Base-by-base conservation (phyloP, 2,113 vertebrate genomes). In the Oryzias curvinotus region DNA sequence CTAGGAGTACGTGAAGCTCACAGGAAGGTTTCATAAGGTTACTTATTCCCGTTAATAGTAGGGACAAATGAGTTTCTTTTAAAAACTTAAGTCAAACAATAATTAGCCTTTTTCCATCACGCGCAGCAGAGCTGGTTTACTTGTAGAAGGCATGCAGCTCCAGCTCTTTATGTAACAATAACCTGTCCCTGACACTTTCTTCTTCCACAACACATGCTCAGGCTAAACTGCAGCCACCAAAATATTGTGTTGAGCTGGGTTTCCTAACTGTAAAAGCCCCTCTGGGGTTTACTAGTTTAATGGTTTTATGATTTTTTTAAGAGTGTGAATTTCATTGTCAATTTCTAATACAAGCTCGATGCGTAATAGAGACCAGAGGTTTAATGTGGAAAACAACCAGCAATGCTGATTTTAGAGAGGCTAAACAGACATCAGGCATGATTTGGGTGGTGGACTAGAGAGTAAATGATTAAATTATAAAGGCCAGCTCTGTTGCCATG, bases 221-320 rank as follows among this genome's bases (percentile, higher is more conserved):
- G 45, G 30, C 19, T 0, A 8, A 43, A 28, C 30, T 57, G 21
- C 14, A 49, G 30, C 17, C 23, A 49, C 28, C 13, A 49, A 26
- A 65, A 26, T 53, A 6, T 10, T 49, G 0, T n/a, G 16, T 23
- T 18, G 55, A 23, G 10, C 16, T 17, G n/a, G 54, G 43, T 21
- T 50, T 6, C 44, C 25, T 51, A 14, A 57, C 47, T 28, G 15
- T 57, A 57, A 57, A 65, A 57, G 21, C 12, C 41, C 26, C 41
- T 26, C 6, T 14, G 5, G 13, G 43, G 4, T n/a, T 57, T 15
- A 13, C 2, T 7, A 45, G 19, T 15, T 44, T n/a, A 17, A 12
- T 43, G 25, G 12, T 19, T 18, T 41, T 18, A 48, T 18, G 2
- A 23, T 23, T 23, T 23, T 19, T n/a, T 18, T 6, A 19, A 7